These are phyloP conservation scores for Galeopsomyia nigrocyanea DNA, from an alignment of 2,888 invertebrate genomes.

Conservation along the genomic window DNA sequence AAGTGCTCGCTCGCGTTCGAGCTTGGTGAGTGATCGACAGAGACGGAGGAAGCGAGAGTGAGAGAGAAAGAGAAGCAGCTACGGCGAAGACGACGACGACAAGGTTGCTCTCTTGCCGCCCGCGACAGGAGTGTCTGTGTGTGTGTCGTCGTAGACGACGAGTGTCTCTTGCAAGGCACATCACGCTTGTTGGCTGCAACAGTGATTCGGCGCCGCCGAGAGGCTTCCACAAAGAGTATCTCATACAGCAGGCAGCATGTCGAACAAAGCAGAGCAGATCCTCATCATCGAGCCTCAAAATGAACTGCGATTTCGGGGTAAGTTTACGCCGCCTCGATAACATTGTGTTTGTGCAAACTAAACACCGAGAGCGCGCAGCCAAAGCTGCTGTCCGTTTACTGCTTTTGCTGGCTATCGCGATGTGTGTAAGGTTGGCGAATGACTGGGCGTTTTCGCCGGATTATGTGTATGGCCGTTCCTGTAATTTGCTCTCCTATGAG, in stretches of 20 bases:
- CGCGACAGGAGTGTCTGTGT: conserved; percentile 12
- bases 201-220: conserved; percentile 17
- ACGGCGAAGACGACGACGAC: conserved; percentile 28
- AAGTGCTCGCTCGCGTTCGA: conserved; percentile 24
- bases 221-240: conserved; percentile 38
- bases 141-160: conserved; percentile 29
- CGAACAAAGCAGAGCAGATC: conserved; percentile 80
- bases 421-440: background rate
- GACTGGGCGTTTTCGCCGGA: background rate
- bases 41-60: conserved; percentile 3
- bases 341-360: no score
- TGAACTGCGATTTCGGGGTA: conserved; percentile 93
- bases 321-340: conserved; percentile 63
- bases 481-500: background rate
- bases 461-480: no score
- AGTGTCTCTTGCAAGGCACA: conserved; percentile 39
- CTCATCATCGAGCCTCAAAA: conserved; percentile 89
- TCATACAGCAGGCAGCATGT: conserved; percentile 68
- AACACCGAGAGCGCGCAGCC: no score
- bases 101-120: conserved; percentile 22
- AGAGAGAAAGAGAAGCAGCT: conserved; percentile 1
- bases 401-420: no score
- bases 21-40: conserved; percentile 18
- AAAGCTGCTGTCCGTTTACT: background rate
- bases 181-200: conserved; percentile 9